Conservation (phyloP, 2,113 vertebrate species). For the Hippocampus guttulatus region DNA sequence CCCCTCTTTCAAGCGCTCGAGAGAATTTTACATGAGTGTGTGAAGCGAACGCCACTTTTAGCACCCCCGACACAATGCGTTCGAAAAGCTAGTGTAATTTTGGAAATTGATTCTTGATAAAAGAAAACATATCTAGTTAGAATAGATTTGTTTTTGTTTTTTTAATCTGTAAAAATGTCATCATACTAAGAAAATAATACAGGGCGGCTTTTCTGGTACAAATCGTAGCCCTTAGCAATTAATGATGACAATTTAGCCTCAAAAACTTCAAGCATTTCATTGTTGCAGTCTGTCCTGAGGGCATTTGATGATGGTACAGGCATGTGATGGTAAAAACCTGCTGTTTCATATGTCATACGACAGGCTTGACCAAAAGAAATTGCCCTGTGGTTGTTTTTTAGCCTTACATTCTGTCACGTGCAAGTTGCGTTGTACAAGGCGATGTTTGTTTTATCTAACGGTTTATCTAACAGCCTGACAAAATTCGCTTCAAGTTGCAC, state of each 20-base stretch:
- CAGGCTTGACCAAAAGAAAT: conserved; percentile 34
- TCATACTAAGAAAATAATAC: not conserved
- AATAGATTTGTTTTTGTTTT: not conserved
- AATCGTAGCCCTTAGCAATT: not conserved
- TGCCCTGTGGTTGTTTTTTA: conserved; percentile 24
- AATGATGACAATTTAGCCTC: not conserved
- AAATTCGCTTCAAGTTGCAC: too few species aligned
- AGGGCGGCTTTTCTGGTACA: not conserved
- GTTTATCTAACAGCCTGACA: too few species aligned
- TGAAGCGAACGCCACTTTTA: too few species aligned
- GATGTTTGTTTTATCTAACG: not conserved
- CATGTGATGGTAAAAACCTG: conserved; percentile 39
- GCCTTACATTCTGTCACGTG: conserved; percentile 41
- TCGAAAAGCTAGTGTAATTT: too few species aligned
- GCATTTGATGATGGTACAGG: conserved; percentile 14
- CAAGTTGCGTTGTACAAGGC: conserved; percentile 4
- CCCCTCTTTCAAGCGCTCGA: not conserved
- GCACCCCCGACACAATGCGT: too few species aligned
- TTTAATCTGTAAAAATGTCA: not conserved
- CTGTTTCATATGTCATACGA: conserved; percentile 24
- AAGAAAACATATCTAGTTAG: not conserved
- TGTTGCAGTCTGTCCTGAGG: conserved; percentile 3
- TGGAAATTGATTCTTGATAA: not conserved
- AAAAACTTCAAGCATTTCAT: not conserved
- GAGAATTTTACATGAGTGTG: not conserved